Evolutionary conservation across 2,113 vertebrate genomes (phyloP).

Genomic region (Pangasianodon gigas): DNA sequence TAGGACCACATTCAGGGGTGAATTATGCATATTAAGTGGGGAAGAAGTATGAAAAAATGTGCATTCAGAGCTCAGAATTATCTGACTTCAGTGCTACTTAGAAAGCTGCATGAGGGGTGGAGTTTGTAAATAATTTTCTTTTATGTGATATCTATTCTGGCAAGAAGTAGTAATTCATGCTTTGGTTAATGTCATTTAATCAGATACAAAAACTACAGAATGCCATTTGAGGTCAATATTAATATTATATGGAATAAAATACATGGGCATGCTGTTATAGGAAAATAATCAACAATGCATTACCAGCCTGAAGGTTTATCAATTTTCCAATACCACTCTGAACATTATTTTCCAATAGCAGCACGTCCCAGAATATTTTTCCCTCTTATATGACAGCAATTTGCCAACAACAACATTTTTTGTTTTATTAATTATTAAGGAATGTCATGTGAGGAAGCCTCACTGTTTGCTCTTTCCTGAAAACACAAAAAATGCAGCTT

Average conservation of each 20-base stretch:
- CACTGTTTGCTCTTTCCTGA: neutral
- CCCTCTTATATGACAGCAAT: neutral
- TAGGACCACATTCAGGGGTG: neutral
- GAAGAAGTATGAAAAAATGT: neutral
- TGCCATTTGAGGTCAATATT: neutral
- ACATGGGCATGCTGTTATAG: neutral
- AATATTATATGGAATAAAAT: neutral
- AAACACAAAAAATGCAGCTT: neutral
- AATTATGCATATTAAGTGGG: neutral
- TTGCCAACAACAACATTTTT: neutral
- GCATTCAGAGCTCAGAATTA: neutral
- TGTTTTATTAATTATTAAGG: neutral
- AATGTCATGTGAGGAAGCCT: neutral
- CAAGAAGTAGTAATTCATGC: neutral
- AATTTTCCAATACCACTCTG: neutral
- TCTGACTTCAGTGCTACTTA: neutral
- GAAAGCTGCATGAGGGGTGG: neutral
- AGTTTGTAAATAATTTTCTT: neutral
- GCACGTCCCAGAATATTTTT: neutral
- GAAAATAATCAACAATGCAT: neutral
- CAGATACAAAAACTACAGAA: neutral
- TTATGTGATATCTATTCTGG: neutral
- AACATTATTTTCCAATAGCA: neutral
- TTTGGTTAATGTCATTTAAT: neutral
- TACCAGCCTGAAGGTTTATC: neutral